Conservation (phyloP, 2,113 vertebrate species). For the Numenius arquata region DNA sequence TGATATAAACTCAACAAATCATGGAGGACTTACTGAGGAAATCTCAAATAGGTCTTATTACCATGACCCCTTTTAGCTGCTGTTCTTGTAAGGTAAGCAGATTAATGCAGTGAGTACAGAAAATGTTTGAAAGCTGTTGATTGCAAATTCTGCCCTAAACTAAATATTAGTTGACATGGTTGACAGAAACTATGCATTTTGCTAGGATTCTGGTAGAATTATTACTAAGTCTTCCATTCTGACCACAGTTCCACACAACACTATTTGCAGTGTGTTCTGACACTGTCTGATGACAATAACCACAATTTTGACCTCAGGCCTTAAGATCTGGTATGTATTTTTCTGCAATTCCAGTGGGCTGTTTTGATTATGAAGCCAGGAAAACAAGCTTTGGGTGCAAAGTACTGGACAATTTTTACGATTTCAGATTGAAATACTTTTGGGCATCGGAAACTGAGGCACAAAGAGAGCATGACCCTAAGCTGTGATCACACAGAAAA, state of each 20-base stretch:
- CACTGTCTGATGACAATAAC: accelerated
- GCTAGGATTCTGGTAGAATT: not conserved
- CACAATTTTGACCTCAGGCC: not conserved
- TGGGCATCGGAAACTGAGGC: not conserved
- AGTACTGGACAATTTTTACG: not conserved
- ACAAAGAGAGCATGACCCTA: not conserved
- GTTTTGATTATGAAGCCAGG: not conserved
- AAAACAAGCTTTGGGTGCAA: not conserved
- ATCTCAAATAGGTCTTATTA: not conserved
- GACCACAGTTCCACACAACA: not conserved
- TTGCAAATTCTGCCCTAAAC: not conserved
- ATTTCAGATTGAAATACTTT: not conserved
- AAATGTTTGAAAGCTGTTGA: not conserved
- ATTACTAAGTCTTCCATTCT: not conserved
- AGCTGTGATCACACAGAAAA: not conserved
- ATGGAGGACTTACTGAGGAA: not conserved
- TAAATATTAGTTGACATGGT: not conserved
- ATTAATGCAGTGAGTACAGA: not conserved
- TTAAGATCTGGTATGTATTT: not conserved
- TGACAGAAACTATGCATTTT: not conserved
- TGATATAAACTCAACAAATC: not conserved
- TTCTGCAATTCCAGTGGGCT: not conserved
- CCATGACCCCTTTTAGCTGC: not conserved
- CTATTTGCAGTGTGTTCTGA: not conserved
- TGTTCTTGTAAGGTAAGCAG: not conserved